Evolutionary conservation across 2,797 vertebrate genomes (phyloP).

Genomic region (Danio kyathit): DNA sequence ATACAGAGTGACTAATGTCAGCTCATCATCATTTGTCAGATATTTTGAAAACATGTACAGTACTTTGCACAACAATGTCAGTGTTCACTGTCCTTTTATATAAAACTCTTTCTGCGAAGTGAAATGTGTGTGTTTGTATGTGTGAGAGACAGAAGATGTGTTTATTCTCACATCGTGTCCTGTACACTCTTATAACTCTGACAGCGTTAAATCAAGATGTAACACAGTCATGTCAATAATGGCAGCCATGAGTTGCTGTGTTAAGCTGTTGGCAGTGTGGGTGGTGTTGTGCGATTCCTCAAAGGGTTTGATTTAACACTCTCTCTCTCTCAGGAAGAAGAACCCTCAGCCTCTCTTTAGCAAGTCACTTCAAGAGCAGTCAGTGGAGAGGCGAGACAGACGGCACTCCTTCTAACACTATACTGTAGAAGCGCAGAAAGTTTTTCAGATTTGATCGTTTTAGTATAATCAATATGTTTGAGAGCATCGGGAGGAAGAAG

Average conservation of each 20-base stretch:
- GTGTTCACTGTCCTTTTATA: slow-evolving; percentile 4
- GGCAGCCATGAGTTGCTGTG: slow-evolving; percentile 80
- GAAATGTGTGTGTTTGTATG: not conserved
- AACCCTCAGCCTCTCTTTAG: slow-evolving; percentile 40
- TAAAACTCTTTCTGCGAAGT: slow-evolving; percentile 18
- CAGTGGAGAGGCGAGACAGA: slow-evolving; percentile 16
- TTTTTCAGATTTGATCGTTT: slow-evolving; percentile 7
- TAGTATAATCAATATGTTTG: slow-evolving; percentile 34
- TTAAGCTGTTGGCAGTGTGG: slow-evolving; percentile 76
- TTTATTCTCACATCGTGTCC: slow-evolving; percentile 63
- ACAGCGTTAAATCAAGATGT: slow-evolving; percentile 80
- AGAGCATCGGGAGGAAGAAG: slow-evolving; percentile 50
- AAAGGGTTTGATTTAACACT: slow-evolving; percentile 59
- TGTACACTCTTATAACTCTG: slow-evolving; percentile 74
- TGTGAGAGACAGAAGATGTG: slow-evolving; percentile 56
- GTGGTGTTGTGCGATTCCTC: slow-evolving; percentile 43
- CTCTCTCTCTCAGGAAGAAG: slow-evolving; percentile 36
- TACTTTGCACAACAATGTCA: not conserved
- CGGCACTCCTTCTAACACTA: slow-evolving; percentile 3
- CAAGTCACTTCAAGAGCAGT: slow-evolving; percentile 32
- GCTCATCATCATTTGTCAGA: not conserved
- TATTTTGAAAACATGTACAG: not conserved
- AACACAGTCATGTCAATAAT: slow-evolving; percentile 73
- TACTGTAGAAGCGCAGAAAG: not conserved
- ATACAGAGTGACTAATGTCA: too few species aligned